phyloP scores from a whole-genome alignment of 2,797 vertebrate species.

The Falco rusticolus region DNA sequence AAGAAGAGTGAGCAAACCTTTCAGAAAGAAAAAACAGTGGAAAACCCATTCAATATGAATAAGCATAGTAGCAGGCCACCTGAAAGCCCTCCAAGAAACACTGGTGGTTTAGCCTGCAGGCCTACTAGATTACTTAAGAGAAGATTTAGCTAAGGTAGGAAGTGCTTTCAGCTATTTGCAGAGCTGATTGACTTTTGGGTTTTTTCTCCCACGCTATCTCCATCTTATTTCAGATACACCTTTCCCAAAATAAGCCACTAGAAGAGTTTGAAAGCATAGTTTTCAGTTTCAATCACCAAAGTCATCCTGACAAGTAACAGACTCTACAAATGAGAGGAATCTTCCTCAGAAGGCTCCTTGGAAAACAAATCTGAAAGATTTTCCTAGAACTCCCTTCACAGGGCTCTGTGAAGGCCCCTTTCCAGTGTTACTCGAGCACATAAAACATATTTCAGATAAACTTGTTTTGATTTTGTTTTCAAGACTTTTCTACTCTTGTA shows the following conservation, averaged over 20 bases:
- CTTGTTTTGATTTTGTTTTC: not conserved
- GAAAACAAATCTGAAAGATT: not conserved
- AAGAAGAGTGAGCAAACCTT: not conserved
- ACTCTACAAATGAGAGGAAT: not conserved
- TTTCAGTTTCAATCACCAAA: not conserved
- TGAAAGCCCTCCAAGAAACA: not conserved
- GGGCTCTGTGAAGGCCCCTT: not conserved
- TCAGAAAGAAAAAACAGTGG: not conserved
- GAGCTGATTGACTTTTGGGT: not conserved
- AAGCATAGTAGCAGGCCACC: not conserved
- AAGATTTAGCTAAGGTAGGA: not conserved
- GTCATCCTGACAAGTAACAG: not conserved
- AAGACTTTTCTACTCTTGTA: not conserved
- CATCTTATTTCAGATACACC: not conserved
- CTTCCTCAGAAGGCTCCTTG: not conserved
- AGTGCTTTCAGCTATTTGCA: not conserved
- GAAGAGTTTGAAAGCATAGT: not conserved
- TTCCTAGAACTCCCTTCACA: not conserved
- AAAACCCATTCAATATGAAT: not conserved
- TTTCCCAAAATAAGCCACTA: not conserved
- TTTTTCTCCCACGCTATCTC: not conserved
- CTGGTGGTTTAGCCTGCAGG: not conserved
- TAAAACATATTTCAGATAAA: conserved; percentile 23
- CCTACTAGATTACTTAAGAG: not conserved
- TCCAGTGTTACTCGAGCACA: not conserved